Evolutionary conservation across 2,797 vertebrate genomes (phyloP).

Genomic region (Enteromius mattozi): DNA sequence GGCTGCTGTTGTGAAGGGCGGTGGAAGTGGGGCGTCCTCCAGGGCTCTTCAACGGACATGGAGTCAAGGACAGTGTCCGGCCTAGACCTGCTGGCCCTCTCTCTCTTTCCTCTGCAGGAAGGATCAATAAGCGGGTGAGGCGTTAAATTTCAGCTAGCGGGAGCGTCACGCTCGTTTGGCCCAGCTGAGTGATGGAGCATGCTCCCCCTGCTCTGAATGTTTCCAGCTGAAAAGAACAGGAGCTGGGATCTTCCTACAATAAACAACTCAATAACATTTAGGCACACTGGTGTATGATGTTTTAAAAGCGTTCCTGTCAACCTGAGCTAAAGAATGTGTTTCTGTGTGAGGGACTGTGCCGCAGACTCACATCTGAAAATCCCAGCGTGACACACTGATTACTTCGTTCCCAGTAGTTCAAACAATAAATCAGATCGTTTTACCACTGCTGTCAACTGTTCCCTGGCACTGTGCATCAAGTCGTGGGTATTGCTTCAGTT

Average conservation of each 20-base stretch:
- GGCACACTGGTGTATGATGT: slow-evolving; percentile 25
- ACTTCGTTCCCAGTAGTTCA: slow-evolving; percentile 33
- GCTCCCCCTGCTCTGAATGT: slow-evolving; percentile 44
- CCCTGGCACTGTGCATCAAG: slow-evolving; percentile 19
- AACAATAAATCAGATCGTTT: slow-evolving; percentile 42
- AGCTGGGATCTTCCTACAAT: slow-evolving; percentile 73
- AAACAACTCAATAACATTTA: slow-evolving; percentile 78
- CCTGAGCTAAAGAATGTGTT: slow-evolving; percentile 38
- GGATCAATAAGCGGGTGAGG: slow-evolving; percentile 83
- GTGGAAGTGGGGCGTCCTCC: slow-evolving; percentile 71
- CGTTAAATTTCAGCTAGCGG: slow-evolving; percentile 81
- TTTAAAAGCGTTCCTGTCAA: slow-evolving; percentile 41
- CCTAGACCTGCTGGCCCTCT: slow-evolving; percentile 52
- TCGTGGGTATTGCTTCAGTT: neutral
- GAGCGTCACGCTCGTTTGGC: slow-evolving; percentile 74
- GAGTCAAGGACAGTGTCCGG: slow-evolving; percentile 80
- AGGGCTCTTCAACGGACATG: slow-evolving; percentile 72
- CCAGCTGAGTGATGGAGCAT: slow-evolving; percentile 63
- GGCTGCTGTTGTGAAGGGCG: slow-evolving; percentile 65
- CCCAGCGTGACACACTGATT: slow-evolving; percentile 34
- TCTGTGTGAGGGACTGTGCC: slow-evolving; percentile 14
- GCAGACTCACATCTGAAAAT: slow-evolving; percentile 36
- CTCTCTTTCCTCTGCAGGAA: slow-evolving; percentile 64
- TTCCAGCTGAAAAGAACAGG: slow-evolving; percentile 64
- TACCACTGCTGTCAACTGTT: slow-evolving; percentile 37